Percentiles rank a stretch among this genome's conserved stretches.
Evolutionary conservation across 1,140 invertebrate genomes (phyloP).

Genomic region (Drosophila lowei): DNA sequence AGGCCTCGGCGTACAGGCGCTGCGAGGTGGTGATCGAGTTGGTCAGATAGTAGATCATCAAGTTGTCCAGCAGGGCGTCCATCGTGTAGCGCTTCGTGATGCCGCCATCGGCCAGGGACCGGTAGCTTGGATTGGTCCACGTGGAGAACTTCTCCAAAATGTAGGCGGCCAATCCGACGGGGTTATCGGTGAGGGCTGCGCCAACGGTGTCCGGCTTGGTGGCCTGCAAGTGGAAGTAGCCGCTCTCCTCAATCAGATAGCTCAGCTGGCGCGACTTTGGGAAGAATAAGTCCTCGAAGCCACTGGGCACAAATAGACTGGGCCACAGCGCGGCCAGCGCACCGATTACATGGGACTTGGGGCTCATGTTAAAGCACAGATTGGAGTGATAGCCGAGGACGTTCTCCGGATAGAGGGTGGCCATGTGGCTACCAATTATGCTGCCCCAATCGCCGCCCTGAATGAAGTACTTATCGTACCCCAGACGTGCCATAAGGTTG

Average conservation of each 20-base stretch:
- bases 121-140: conserved; percentile 87
- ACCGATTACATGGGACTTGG: conserved; percentile 55
- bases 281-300: conserved; percentile 86
- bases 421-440: conserved; percentile 85
- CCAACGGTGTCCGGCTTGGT: conserved; percentile 96
- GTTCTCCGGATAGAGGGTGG: conserved; percentile 89
- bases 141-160: conserved; percentile 93
- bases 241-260: conserved; percentile 87
- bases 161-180: conserved; percentile 91
- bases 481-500: conserved; percentile 92
- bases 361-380: conserved; percentile 84
- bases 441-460: conserved; percentile 94
- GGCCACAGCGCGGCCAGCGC: conserved; percentile 84
- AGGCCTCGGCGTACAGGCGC: conserved; percentile 89
- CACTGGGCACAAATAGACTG: conserved; percentile 85
- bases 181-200: conserved; percentile 86
- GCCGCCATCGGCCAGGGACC: conserved; percentile 88
- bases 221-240: conserved; percentile 93
- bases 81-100: conserved; percentile 86
- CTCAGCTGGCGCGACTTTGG: conserved; percentile 85
- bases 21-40: conserved; percentile 90
- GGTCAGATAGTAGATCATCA: conserved; percentile 94
- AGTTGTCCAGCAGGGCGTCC: conserved; percentile 92
- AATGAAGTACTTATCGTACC: conserved; percentile 90
- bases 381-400: conserved; percentile 87